These are phyloP conservation scores for Austrolebias charrua DNA, from an alignment of 2,797 vertebrate genomes.

Conservation along the genomic window DNA sequence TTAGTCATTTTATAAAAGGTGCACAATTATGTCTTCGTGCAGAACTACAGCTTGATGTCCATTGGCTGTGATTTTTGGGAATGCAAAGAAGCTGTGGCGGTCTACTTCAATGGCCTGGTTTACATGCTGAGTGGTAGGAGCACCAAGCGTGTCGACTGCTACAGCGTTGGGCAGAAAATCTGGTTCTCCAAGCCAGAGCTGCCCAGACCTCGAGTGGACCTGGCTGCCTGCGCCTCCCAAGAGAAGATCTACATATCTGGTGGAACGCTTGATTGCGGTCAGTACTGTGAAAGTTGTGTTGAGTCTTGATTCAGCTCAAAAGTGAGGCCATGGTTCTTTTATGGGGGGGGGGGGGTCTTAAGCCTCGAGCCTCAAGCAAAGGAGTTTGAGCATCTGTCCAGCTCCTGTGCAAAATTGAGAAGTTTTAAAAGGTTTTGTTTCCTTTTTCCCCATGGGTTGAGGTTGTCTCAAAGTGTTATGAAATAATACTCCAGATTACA, in stretches of 20 bases:
- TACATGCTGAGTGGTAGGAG: constrained; percentile 88
- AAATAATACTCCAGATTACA: no score
- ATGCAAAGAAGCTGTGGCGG: constrained; percentile 88
- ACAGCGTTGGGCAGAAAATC: constrained; percentile 94
- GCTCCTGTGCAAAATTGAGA: no score
- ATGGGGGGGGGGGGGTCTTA: no score
- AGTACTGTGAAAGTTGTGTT: constrained; percentile 39
- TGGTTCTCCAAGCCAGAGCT: constrained; percentile 96
- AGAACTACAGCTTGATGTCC: constrained; percentile 95
- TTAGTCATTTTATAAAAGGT: background rate
- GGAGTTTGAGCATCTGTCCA: no score
- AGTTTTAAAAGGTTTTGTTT: no score
- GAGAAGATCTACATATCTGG: constrained; percentile 97
- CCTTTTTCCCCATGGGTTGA: no score
- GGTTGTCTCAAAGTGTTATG: no score
- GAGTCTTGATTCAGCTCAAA: background rate
- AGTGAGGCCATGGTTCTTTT: no score
- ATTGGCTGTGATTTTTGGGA: constrained; percentile 95
- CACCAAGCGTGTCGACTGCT: constrained; percentile 96
- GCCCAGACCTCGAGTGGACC: constrained; percentile 89
- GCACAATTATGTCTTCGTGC: background rate
- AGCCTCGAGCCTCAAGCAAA: no score
- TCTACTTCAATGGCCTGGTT: constrained; percentile 96
- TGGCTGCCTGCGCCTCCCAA: constrained; percentile 91
- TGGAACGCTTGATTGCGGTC: constrained; percentile 91